phyloP scores from a whole-genome alignment of 2,888 invertebrate species.

The Nephrotoma guestfalica region DNA sequence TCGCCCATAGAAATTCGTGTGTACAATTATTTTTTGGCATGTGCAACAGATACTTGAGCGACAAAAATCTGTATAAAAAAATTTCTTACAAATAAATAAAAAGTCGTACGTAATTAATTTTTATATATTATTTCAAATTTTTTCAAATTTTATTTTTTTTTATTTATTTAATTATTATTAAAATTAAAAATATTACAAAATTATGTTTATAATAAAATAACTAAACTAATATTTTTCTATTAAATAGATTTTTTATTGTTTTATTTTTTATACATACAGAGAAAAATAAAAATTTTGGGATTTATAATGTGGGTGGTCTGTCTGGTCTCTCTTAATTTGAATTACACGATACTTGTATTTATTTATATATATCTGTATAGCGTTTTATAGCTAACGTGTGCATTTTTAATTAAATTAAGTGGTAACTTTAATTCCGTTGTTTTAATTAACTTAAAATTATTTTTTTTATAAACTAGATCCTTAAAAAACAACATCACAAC shows the following conservation, averaged over 20 bases:
- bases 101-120: neutral
- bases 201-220: neutral
- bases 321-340: neutral
- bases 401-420: slow-evolving; percentile 1
- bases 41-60: neutral
- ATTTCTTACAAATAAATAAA: neutral
- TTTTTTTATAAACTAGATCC: neutral
- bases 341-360: neutral
- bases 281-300: neutral
- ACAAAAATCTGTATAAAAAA: neutral
- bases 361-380: neutral
- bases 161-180: neutral
- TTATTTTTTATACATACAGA: neutral
- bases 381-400: neutral
- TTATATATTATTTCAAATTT: neutral
- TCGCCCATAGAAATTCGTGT: neutral
- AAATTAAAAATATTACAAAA: neutral
- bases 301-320: neutral
- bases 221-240: neutral
- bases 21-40: neutral
- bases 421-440: neutral
- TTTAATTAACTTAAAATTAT: neutral
- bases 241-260: neutral
- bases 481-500: neutral
- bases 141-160: neutral